Evolutionary conservation across 2,113 vertebrate species (phyloP), one percentile per base, ranked within the genome.

Genomic region (Cheirogaleus medius): DNA sequence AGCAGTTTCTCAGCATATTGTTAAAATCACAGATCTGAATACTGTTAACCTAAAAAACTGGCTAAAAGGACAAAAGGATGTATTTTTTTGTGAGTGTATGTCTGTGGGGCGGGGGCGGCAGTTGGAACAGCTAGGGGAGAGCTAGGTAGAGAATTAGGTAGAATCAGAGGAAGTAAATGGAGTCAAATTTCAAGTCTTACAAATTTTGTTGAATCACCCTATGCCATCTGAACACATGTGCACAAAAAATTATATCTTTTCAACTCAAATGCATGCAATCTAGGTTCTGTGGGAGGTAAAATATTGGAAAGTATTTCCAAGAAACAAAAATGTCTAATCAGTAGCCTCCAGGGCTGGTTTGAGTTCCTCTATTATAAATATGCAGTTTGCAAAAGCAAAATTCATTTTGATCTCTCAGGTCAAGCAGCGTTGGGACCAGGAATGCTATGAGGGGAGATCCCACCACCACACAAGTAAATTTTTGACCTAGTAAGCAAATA

Each of bases 401-500:
- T 23, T 97, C n/a, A 29, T 81, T 96, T 95, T 89, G 54, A 96
- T 37, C 39, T 71, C 68, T 25, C 6, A 97, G 91, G 91, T 82
- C 92, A 94, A 97, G 73, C 56, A 93, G 73, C 91, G 49, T 83
- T 71, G 63, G 69, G 54, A 39, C 82, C 69, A 84, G 27, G 42
- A 73, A 91, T 93, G 78, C 93, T 21, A 47, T 15, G 54, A 56
- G 56, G 49, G 18, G 34, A 56, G 44, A 95, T 92, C 49, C 69
- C 74, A 87, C n/a, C 56, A 97, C 47, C 95, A 74, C n/a, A 64
- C 83, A 63, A 94, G 91, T 89, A 96, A 78, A 97, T 97, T 87
- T 96, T 93, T 97, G 32, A 94, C 95, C 97, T 93, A 78, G 93
- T 84, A 97, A 97, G 97, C 90, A 96, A 98, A 94, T 84, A 88